Conservation (phyloP, 2,797 vertebrate species). For the Arremon aurantiirostris region DNA sequence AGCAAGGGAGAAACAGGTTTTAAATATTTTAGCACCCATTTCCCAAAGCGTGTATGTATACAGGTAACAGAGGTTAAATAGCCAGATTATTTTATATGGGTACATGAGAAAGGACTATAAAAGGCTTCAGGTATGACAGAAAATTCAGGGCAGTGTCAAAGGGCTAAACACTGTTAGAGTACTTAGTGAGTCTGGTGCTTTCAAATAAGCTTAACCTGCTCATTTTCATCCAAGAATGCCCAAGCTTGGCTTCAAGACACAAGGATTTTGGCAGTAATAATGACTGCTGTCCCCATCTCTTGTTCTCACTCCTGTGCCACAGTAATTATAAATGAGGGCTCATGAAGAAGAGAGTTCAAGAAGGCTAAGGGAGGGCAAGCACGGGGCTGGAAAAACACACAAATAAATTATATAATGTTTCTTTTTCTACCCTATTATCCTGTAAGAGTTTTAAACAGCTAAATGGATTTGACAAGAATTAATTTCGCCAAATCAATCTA, state of each 20-base stretch:
- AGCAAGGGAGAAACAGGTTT: neutral
- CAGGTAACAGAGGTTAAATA: neutral
- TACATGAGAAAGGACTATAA: neutral
- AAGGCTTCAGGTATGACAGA: neutral
- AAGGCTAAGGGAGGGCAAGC: neutral
- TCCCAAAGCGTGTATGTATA: neutral
- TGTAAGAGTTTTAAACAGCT: neutral
- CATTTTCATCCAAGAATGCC: neutral
- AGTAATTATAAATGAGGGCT: neutral
- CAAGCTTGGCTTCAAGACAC: neutral
- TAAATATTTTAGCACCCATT: neutral
- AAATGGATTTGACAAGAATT: slow-evolving; percentile 32
- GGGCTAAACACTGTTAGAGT: neutral
- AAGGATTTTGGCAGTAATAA: neutral
- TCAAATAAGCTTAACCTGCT: neutral
- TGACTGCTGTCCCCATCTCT: neutral
- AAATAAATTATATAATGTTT: neutral
- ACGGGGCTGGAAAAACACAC: neutral
- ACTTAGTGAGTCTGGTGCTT: neutral
- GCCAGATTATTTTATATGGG: neutral
- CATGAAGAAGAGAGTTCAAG: neutral
- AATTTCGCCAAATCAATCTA: slow-evolving; percentile 21
- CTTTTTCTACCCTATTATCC: neutral
- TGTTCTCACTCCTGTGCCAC: neutral
- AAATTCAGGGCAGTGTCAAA: neutral